Percentiles rank a stretch among this genome's conserved stretches.
These are phyloP conservation scores for Lineus longissimus DNA, from an alignment of 1,140 invertebrate species.

Conservation along the genomic window DNA sequence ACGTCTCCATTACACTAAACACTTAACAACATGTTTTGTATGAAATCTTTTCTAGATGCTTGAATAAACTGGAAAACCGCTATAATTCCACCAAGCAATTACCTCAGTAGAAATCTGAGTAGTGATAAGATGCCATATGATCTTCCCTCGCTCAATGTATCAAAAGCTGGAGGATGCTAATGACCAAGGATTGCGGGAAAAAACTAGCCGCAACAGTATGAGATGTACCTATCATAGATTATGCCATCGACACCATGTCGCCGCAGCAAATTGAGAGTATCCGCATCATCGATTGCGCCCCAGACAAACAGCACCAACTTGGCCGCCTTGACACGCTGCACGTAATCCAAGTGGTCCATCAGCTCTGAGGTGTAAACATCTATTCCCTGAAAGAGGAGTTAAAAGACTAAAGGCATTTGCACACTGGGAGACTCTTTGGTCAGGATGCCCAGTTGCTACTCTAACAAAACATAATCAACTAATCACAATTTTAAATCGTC, in stretches of 20 bases:
- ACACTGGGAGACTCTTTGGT: too few species aligned
- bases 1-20: background rate
- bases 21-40: background rate
- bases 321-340: conserved; percentile 70
- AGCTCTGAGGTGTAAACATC: conserved; percentile 90
- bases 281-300: conserved; percentile 89
- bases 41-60: too few species aligned
- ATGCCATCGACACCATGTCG: conserved; percentile 83
- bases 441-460: too few species aligned
- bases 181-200: background rate
- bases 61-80: too few species aligned
- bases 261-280: conserved; percentile 81
- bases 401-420: background rate
- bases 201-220: background rate
- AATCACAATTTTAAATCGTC: too few species aligned
- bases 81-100: too few species aligned
- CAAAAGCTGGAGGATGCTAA: background rate
- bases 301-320: conserved; percentile 89
- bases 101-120: background rate
- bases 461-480: too few species aligned
- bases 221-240: conserved; percentile 77
- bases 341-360: conserved; percentile 73
- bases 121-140: background rate
- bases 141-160: too few species aligned
- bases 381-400: conserved; percentile 64